phyloP scores from a whole-genome alignment of 2,113 vertebrate genomes.

The Bufo bufo region DNA sequence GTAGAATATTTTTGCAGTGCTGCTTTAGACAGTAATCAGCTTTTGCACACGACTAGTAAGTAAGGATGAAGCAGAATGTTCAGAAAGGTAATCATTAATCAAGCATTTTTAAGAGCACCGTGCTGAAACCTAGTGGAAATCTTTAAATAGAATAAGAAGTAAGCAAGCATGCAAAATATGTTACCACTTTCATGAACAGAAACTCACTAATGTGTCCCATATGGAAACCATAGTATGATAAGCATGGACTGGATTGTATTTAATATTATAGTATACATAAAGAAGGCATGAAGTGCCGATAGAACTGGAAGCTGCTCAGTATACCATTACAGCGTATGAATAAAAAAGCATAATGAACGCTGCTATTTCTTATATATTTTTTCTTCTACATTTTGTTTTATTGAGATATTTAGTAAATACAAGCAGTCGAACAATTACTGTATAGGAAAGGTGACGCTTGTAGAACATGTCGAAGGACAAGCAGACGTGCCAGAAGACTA shows the following conservation, averaged over 20 bases:
- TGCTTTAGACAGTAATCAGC: slow-evolving; percentile 9
- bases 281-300: too few species aligned
- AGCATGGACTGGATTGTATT: not conserved
- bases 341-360: not conserved
- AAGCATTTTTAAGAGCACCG: slow-evolving; percentile 42
- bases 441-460: not conserved
- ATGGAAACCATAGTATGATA: not conserved
- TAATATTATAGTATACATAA: not conserved
- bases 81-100: slow-evolving; percentile 54
- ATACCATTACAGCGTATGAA: not conserved
- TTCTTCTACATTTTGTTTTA: not conserved
- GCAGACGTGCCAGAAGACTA: not conserved
- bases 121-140: slow-evolving; percentile 36
- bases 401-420: not conserved
- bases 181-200: slow-evolving; percentile 7
- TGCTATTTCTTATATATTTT: not conserved
- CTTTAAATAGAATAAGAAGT: slow-evolving; percentile 37
- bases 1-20: not conserved
- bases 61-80: slow-evolving; percentile 38
- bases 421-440: not conserved
- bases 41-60: slow-evolving; percentile 42
- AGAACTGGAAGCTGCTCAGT: not conserved
- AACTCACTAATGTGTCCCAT: slow-evolving; percentile 6
- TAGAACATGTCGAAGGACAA: not conserved
- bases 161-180: slow-evolving; percentile 21